These are phyloP conservation scores for Drosophila phalerata DNA, from an alignment of 2,888 invertebrate species.

Conservation along the genomic window DNA sequence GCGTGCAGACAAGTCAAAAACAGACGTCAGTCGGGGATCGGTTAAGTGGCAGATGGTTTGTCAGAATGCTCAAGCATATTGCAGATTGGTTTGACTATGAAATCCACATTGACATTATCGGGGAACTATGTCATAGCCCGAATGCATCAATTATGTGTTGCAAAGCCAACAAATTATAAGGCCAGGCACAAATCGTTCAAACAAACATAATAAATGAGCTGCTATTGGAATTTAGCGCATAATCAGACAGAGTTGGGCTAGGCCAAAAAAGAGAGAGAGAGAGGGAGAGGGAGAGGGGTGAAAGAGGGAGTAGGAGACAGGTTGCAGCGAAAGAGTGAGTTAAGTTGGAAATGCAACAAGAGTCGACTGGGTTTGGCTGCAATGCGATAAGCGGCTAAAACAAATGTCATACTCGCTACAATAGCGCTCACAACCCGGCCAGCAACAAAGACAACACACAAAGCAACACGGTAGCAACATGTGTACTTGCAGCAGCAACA, in stretches of 20 bases:
- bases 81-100: slow-evolving; percentile 45
- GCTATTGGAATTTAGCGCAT: slow-evolving; percentile 76
- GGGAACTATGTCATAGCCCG: slow-evolving; percentile 72
- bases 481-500: slow-evolving; percentile 54
- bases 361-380: slow-evolving; percentile 49
- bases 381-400: slow-evolving; percentile 75
- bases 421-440: slow-evolving; percentile 40
- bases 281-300: neutral
- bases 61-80: slow-evolving; percentile 32
- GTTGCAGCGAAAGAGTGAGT: slow-evolving; percentile 11
- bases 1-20: slow-evolving; percentile 18
- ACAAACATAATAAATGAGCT: slow-evolving; percentile 72
- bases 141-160: slow-evolving; percentile 75
- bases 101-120: slow-evolving; percentile 63
- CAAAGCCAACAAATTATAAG: slow-evolving; percentile 72
- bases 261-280: neutral
- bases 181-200: slow-evolving; percentile 47
- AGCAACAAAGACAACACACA: slow-evolving; percentile 32
- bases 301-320: neutral
- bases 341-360: slow-evolving; percentile 48
- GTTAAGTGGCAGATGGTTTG: slow-evolving; percentile 22
- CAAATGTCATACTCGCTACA: slow-evolving; percentile 73
- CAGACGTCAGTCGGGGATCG: neutral
- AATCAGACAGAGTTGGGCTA: slow-evolving; percentile 47
- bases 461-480: slow-evolving; percentile 75